Evolutionary conservation across 2,797 vertebrate genomes (phyloP).

Genomic region (Argentina silus): DNA sequence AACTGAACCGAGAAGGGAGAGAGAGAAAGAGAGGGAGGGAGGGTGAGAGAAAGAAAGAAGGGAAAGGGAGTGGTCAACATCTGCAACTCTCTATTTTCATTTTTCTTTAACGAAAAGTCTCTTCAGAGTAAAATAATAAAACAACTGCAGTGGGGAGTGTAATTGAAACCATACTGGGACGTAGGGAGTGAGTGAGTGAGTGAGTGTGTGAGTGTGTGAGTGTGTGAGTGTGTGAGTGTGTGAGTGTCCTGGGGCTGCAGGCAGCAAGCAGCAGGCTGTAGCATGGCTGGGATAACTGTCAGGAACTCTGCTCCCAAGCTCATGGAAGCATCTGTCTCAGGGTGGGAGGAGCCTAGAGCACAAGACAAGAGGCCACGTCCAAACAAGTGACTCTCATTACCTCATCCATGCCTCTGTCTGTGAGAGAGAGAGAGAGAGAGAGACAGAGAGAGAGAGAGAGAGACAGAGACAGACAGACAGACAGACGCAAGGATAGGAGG

Average conservation of each 20-base stretch:
- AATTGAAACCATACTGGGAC: conserved; percentile 46
- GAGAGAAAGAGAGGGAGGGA: background rate
- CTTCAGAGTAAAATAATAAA: conserved; percentile 5
- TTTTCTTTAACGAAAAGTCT: conserved; percentile 1
- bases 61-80: conserved; percentile 46
- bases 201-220: background rate
- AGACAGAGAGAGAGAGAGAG: background rate
- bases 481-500: background rate
- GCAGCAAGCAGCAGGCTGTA: background rate
- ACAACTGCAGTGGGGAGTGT: conserved; percentile 38
- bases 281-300: conserved; percentile 7
- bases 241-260: too few relatives aligned
- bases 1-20: background rate
- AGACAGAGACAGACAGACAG: background rate
- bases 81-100: conserved; percentile 1
- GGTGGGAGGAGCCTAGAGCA: conserved; percentile 16
- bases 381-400: conserved; percentile 49
- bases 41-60: conserved; percentile 8
- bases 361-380: conserved; percentile 17
- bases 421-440: background rate
- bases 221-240: background rate
- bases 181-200: background rate
- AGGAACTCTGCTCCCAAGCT: conserved; percentile 17
- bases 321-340: conserved; percentile 27
- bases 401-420: conserved; percentile 28